Evolutionary conservation across 2,888 invertebrate genomes (phyloP).

Genomic region (Lysandra coridon): DNA sequence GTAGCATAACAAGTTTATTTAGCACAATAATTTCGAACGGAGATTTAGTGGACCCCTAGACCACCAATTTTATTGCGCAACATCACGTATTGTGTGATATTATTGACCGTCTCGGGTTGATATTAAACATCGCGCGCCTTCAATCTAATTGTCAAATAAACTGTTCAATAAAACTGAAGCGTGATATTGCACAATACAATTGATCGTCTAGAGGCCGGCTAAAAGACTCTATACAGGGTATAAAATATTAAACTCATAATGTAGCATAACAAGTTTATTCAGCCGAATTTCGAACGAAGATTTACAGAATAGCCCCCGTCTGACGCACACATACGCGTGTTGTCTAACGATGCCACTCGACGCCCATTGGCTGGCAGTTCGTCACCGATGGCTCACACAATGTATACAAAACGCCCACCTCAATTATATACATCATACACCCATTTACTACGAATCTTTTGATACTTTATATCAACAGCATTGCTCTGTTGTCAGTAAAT

Average conservation of each 20-base stretch:
- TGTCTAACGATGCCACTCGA: slow-evolving; percentile 8
- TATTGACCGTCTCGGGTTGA: too few species aligned
- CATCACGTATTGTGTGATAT: too few species aligned
- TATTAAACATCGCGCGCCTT: too few species aligned
- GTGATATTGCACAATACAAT: too few species aligned
- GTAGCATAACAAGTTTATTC: neutral
- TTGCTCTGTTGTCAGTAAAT: neutral
- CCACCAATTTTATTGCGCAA: too few species aligned
- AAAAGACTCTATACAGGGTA: neutral
- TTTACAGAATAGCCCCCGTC: neutral
- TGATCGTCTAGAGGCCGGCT: too few species aligned
- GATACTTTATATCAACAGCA: neutral
- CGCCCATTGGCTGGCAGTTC: slow-evolving; percentile 13
- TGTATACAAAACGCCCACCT: slow-evolving; percentile 11
- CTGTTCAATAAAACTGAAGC: too few species aligned
- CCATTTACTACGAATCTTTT: neutral
- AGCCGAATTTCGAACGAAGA: neutral
- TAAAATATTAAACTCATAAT: neutral
- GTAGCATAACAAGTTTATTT: neutral
- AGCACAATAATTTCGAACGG: neutral
- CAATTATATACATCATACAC: slow-evolving; percentile 9
- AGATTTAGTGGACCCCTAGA: neutral
- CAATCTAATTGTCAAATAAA: too few species aligned
- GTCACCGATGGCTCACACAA: slow-evolving; percentile 17
- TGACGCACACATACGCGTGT: slow-evolving; percentile 1